phyloP scores from a whole-genome alignment of 2,888 invertebrate genomes.

The Machimus rusticus region DNA sequence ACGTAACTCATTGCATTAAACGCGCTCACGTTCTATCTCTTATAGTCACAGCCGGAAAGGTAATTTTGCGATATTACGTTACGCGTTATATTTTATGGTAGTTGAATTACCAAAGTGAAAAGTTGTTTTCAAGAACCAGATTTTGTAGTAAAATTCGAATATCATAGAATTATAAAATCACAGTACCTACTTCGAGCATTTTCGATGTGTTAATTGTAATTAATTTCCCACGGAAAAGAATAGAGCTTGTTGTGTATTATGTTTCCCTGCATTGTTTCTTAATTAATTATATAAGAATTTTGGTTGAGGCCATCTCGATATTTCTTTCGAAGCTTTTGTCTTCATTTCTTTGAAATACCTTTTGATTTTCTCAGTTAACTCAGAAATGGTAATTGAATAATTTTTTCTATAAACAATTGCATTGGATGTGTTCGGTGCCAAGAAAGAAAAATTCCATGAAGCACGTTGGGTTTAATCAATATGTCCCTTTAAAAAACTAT shows the following conservation, averaged over 20 bases:
- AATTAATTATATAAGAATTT: background rate
- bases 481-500: background rate
- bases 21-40: background rate
- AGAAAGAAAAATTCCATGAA: background rate
- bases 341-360: background rate
- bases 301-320: background rate
- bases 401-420: background rate
- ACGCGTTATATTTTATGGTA: background rate
- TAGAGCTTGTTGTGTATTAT: background rate
- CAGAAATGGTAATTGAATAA: background rate
- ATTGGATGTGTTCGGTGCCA: background rate
- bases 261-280: background rate
- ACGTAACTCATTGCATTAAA: background rate
- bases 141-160: background rate
- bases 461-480: background rate
- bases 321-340: background rate
- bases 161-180: background rate
- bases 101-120: background rate
- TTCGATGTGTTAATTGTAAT: background rate
- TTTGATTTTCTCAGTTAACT: background rate
- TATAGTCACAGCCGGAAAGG: background rate
- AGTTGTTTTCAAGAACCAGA: background rate
- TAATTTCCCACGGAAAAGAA: background rate
- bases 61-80: background rate
- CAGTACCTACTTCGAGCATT: background rate